Percentiles rank a stretch among this genome's conserved stretches.
phyloP scores from a whole-genome alignment of 2,113 vertebrate genomes.

The Callospermophilus lateralis region DNA sequence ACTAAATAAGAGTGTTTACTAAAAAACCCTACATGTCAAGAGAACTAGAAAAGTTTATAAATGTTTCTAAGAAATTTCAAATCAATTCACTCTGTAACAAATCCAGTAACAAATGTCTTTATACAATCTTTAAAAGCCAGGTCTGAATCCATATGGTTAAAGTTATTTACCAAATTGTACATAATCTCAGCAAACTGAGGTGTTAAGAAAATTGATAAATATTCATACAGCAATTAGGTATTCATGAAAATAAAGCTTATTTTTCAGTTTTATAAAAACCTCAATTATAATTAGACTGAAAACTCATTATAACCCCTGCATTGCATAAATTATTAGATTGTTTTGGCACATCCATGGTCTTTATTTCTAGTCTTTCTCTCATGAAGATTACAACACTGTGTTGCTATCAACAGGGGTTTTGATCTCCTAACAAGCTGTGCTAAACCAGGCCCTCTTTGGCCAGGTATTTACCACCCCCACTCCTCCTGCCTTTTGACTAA shows the following conservation, averaged over 20 bases:
- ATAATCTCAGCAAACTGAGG: slow-evolving; percentile 63
- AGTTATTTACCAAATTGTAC: slow-evolving; percentile 59
- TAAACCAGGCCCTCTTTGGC: background rate
- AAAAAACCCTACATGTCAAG: background rate
- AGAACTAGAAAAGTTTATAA: slow-evolving; percentile 12
- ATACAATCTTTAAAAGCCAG: slow-evolving; percentile 69
- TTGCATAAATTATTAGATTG: background rate
- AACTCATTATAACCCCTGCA: background rate
- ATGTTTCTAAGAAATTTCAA: slow-evolving; percentile 59
- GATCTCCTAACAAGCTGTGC: background rate
- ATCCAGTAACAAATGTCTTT: slow-evolving; percentile 61
- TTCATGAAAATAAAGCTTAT: slow-evolving; percentile 66
- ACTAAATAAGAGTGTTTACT: slow-evolving; percentile 60
- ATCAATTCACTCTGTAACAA: slow-evolving; percentile 56
- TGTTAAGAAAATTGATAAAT: slow-evolving; percentile 65
- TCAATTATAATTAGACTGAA: background rate
- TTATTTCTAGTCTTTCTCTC: slow-evolving; percentile 35
- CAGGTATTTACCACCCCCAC: background rate
- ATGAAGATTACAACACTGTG: background rate
- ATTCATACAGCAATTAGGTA: slow-evolving; percentile 71
- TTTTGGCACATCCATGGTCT: slow-evolving; percentile 31
- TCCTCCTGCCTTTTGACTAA: background rate
- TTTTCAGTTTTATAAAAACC: slow-evolving; percentile 52
- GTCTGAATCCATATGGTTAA: slow-evolving; percentile 29
- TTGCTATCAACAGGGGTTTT: background rate